phyloP scores from a whole-genome alignment of 2,797 vertebrate genomes.

The Eremophila alpestris region DNA sequence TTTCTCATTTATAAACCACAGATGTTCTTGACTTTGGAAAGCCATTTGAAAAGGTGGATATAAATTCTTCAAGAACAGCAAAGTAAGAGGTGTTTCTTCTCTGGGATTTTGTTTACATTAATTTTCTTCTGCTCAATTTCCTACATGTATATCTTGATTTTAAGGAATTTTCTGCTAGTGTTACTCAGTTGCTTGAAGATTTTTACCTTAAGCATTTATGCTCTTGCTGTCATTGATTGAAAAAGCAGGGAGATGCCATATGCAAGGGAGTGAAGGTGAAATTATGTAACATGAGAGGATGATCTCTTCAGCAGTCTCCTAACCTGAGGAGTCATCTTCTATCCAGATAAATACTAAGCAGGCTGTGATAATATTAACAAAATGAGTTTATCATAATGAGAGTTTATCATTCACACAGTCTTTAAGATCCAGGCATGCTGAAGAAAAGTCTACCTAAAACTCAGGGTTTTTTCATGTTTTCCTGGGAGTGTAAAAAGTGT shows the following conservation, averaged over 20 bases:
- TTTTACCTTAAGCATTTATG: not conserved
- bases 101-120: not conserved
- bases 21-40: not conserved
- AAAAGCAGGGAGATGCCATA: not conserved
- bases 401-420: not conserved
- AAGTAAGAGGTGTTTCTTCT: not conserved
- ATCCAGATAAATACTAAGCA: not conserved
- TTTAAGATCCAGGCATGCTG: not conserved
- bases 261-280: not conserved
- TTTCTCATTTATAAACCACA: not conserved
- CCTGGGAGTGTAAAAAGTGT: not conserved
- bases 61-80: not conserved
- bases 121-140: not conserved
- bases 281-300: not conserved
- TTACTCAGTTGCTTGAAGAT: not conserved
- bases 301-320: not conserved
- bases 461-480: not conserved
- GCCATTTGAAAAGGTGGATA: not conserved
- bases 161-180: not conserved
- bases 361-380: not conserved
- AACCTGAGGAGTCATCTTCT: not conserved
- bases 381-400: not conserved
- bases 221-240: not conserved
- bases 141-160: not conserved
- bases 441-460: not conserved